Base-by-base conservation (phyloP, 2,888 invertebrate species). In the Prosopocoilus inquinatus region DNA sequence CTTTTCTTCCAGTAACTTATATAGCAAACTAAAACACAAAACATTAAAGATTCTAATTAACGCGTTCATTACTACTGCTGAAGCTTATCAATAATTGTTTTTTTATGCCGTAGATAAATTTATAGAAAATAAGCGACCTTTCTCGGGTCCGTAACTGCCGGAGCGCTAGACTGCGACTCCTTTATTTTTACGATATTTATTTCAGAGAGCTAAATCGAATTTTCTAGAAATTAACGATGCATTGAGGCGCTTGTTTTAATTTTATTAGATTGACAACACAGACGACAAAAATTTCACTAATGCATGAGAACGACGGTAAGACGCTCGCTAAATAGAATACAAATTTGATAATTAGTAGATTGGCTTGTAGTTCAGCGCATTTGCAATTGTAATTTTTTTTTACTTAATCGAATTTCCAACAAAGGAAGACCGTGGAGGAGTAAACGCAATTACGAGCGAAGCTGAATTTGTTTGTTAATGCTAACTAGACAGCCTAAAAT, bases 1-100 rank as follows among this genome's bases (percentile, higher is more conserved):
- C 63, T 65, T 62, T 62, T 58, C 60, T 48, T 32, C 54, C 54
- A 50, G 64, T 65, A 65, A 68, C 67, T 64, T 68, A 65, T 62
- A 61, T 60, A 64, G 62, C 64, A 65, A 58, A 61, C 60, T 62
- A 60, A 63, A 64, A 59, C 60, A 16, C 13, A 58, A 63, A 65
- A 62, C 67, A 67, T 67, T 69, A 65, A 64, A 60, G 62, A 63
- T 61, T 55, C 64, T 66, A 69, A 70, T 70, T 69, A 69, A 67
- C 66, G 65, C 63, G 68, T 67, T 67, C 66, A 65, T 68, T 68
- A 67, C 60, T 65, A 63, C 48, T 64, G 59, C 62, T 58, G 50
- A 57, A 59, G 60, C 65, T 50, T 63, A 62, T 64, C 52, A 55
- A 50, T 52, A 45, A 51, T 54, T 50, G 51, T 65, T 64, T 64